Evolutionary conservation across 2,113 vertebrate genomes (phyloP).

Genomic region (Brachypteracias leptosomus): DNA sequence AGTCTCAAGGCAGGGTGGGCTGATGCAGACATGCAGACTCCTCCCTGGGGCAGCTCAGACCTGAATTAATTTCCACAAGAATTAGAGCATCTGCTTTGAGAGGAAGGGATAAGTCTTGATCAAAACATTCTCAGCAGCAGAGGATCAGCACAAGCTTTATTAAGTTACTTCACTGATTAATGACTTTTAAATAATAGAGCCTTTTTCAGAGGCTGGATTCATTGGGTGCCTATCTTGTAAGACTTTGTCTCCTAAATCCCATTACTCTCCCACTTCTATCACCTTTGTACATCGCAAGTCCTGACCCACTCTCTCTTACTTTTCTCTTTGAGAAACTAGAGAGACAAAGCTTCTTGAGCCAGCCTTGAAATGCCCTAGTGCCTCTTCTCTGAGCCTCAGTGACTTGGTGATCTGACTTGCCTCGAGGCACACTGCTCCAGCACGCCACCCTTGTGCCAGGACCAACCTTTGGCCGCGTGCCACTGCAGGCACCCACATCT

Average conservation of each 20-base stretch:
- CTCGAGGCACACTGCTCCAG: fast-evolving
- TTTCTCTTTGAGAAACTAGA: not conserved
- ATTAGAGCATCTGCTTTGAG: not conserved
- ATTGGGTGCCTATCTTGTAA: not conserved
- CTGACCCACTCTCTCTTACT: not conserved
- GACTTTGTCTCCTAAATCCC: not conserved
- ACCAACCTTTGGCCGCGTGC: not conserved
- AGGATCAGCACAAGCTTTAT: not conserved
- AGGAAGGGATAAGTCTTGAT: not conserved
- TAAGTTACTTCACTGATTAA: not conserved
- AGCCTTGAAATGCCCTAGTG: not conserved
- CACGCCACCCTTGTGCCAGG: not conserved
- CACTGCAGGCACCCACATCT: not conserved
- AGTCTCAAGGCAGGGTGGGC: not conserved
- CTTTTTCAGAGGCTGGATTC: not conserved
- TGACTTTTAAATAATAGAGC: not conserved
- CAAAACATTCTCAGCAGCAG: not conserved
- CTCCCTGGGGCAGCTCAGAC: not conserved
- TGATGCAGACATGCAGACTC: not conserved
- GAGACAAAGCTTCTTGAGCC: not conserved
- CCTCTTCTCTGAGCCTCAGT: not conserved
- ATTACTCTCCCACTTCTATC: not conserved
- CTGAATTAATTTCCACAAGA: not conserved
- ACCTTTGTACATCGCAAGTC: not conserved
- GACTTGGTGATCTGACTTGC: not conserved